Percentiles rank a stretch among this genome's conserved stretches.
Conservation (phyloP, 2,797 vertebrate species). For the Neosilurus hyrtlii region DNA sequence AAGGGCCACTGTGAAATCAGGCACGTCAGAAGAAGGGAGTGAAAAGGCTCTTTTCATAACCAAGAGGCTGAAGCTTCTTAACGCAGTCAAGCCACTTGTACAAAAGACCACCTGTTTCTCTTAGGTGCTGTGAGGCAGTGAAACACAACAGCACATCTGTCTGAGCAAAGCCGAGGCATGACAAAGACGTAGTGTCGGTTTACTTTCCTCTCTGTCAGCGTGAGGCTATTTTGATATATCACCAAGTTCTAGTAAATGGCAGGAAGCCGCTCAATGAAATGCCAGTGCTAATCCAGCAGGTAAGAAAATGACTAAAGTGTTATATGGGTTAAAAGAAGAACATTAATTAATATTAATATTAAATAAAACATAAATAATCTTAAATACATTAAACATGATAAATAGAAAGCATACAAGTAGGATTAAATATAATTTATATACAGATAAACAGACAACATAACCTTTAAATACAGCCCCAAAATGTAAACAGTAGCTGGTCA, state of each 20-base stretch:
- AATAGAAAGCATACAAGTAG: not conserved
- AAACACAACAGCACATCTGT: slow-evolving; percentile 57
- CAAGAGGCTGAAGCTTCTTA: slow-evolving; percentile 34
- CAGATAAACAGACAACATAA: not conserved
- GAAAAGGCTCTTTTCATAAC: slow-evolving; percentile 68
- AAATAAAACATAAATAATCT: not conserved
- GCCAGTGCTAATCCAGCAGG: no score
- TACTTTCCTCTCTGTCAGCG: not conserved
- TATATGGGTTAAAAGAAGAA: not conserved
- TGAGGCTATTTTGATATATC: not conserved
- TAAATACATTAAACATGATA: not conserved
- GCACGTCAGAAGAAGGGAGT: slow-evolving; percentile 46
- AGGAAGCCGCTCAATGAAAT: not conserved
- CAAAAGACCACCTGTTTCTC: slow-evolving; percentile 64
- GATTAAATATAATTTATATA: not conserved
- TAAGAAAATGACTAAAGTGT: not conserved
- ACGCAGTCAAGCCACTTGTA: slow-evolving; percentile 38
- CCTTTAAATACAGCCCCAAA: not conserved
- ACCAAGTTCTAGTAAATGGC: no score
- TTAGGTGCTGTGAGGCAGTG: slow-evolving; percentile 58
- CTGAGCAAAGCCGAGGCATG: slow-evolving; percentile 38
- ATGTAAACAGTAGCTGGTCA: not conserved
- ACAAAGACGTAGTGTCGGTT: slow-evolving; percentile 22
- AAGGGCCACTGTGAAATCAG: slow-evolving; percentile 4
- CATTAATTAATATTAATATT: not conserved